Percentiles rank a stretch among this genome's conserved stretches.
Evolutionary conservation across 2,888 invertebrate genomes (phyloP).

Genomic region (Thecophora atra): DNA sequence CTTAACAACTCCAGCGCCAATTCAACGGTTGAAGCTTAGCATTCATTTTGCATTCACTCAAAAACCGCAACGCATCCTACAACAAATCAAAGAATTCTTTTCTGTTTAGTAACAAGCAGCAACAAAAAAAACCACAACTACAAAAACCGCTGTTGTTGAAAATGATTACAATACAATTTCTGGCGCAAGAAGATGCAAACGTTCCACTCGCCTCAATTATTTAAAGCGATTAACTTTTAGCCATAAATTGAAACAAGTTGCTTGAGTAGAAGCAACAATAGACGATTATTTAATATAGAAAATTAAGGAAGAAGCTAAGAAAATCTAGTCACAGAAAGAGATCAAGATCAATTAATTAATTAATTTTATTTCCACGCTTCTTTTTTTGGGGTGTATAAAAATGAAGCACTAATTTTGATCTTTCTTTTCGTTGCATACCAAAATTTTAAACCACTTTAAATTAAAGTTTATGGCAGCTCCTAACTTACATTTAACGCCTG

Average conservation of each 20-base stretch:
- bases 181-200: background rate
- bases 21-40: background rate
- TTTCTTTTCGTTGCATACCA: too few relatives aligned
- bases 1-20: background rate
- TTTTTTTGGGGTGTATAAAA: too few relatives aligned
- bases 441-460: too few relatives aligned
- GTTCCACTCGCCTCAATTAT: background rate
- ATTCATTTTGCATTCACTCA: slow-evolving; percentile 7
- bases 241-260: too few relatives aligned
- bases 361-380: too few relatives aligned
- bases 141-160: too few relatives aligned
- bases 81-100: slow-evolving; percentile 1
- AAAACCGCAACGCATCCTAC: slow-evolving; percentile 1
- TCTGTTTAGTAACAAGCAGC: background rate
- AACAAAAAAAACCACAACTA: background rate
- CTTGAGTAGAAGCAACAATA: too few relatives aligned
- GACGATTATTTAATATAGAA: too few relatives aligned
- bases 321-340: too few relatives aligned
- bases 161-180: background rate
- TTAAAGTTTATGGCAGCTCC: background rate
- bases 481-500: slow-evolving; percentile 9
- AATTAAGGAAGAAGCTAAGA: too few relatives aligned
- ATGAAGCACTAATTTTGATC: too few relatives aligned
- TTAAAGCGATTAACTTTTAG: background rate
- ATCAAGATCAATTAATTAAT: too few relatives aligned